A percentile compares a stretch with the other conserved stretches of the same genome.
Conservation (phyloP, 2,888 invertebrate species). For the Lamellibrachia satsuma region DNA sequence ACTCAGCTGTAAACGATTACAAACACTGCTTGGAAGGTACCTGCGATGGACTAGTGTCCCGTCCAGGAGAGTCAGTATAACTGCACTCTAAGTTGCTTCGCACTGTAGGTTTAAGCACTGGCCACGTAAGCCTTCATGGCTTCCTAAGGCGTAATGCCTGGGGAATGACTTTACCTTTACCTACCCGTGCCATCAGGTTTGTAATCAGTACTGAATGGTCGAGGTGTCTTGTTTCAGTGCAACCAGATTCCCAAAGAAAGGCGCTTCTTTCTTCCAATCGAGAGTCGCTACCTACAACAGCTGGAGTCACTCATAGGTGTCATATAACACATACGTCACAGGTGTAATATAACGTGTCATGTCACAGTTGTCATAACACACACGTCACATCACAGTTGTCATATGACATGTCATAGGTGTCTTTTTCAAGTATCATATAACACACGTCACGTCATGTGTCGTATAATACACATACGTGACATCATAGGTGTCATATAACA, state of each 20-base stretch:
- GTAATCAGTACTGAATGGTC: not conserved
- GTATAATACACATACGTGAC: not conserved
- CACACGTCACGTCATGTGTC: not conserved
- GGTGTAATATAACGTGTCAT: conserved; percentile 41
- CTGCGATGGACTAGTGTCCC: too few relatives aligned
- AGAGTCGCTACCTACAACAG: conserved; percentile 58
- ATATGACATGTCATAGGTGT: not conserved
- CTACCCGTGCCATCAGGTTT: not conserved
- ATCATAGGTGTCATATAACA: too few relatives aligned
- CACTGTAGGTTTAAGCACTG: too few relatives aligned
- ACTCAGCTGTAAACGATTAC: too few relatives aligned
- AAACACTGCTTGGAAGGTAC: too few relatives aligned
- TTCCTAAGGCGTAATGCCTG: too few relatives aligned
- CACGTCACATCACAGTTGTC: not conserved
- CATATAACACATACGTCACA: conserved; percentile 40
- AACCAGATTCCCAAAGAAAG: conserved; percentile 51
- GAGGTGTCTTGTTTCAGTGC: conserved; percentile 54
- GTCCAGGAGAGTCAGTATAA: too few relatives aligned
- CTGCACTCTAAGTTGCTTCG: too few relatives aligned
- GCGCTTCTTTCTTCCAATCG: conserved; percentile 58
- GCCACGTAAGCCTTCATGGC: too few relatives aligned
- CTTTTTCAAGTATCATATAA: too few relatives aligned
- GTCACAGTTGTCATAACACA: too few relatives aligned
- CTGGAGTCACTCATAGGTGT: conserved; percentile 54
- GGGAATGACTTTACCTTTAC: too few relatives aligned